A percentile compares a stretch with the other conserved stretches of the same genome.
Evolutionary conservation across 2,888 invertebrate species (phyloP).

Genomic region (Caenorhabditis sp.): DNA sequence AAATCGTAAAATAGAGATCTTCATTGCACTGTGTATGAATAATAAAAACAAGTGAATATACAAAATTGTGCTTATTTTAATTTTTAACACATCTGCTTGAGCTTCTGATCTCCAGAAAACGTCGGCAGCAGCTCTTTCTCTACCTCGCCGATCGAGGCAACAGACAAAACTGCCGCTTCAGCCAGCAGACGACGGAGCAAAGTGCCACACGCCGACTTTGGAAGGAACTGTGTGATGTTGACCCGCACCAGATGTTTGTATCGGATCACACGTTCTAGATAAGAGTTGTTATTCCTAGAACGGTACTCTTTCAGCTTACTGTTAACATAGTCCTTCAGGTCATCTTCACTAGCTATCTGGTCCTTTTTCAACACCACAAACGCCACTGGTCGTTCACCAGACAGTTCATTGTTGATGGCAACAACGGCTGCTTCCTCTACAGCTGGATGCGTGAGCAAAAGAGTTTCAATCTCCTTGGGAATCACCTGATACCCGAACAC

Average conservation of each 20-base stretch:
- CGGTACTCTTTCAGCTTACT: conserved; percentile 25
- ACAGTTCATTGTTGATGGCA: conserved; percentile 61
- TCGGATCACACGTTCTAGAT: conserved; percentile 60
- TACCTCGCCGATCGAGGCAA: conserved; percentile 55
- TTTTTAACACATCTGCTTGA: not conserved
- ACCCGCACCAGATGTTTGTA: conserved; percentile 64
- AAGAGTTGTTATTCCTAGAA: not conserved
- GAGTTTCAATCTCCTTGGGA: conserved; percentile 63
- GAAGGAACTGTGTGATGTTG: conserved; percentile 60
- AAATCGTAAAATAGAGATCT: conserved; percentile 11
- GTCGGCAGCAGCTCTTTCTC: conserved; percentile 42
- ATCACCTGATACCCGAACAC: conserved; percentile 65
- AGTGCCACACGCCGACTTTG: conserved; percentile 56
- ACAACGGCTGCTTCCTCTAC: conserved; percentile 62
- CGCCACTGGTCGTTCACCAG: conserved; percentile 61
- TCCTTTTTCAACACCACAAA: conserved; percentile 60
- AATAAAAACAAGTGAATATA: not conserved
- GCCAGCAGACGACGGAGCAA: conserved; percentile 53
- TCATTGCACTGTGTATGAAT: not conserved
- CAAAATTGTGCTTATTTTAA: not conserved
- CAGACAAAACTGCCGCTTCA: conserved; percentile 58
- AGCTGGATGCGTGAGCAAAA: conserved; percentile 53
- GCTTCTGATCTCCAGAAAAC: not conserved
- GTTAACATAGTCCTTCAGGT: conserved; percentile 61
- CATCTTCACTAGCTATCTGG: conserved; percentile 40